Evolutionary conservation across 2,888 invertebrate species (phyloP), one percentile per base, ranked within the genome.

Genomic region (Napeogenes sylphis): DNA sequence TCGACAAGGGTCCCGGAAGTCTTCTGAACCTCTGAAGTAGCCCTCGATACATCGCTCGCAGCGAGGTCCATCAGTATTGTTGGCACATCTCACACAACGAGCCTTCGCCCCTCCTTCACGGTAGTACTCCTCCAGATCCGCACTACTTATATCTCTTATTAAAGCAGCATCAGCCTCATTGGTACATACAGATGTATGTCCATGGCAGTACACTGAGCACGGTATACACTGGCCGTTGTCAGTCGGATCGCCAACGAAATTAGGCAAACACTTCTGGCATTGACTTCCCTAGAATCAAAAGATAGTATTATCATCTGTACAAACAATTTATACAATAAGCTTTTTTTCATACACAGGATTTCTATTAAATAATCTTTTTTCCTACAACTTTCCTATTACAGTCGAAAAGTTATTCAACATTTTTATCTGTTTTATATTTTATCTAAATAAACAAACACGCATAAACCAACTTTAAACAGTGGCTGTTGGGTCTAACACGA

Each of bases 211-310:
- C 68, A 95, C 95, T 2, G 93, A 88, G 77, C 99, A 99, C 0
- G 98, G 96, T 51, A 96, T 93, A 78, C 99, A 99, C 69, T 94
- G 93, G 0, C 94, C 95, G 51, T 96, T 96, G 77, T 96, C 95
- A 42, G 94, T 93, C 0, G 98, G 98, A 85, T 98, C 96, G 10
- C 98, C 98, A 35, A 99, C 98, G 85, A 94, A 98, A 62, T 97
- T 91, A 0, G 96, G 96, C 79, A 95, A 93, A 81, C 99, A 99
- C 80, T 95, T 95, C 76, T 97, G 95, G 78, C 98, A 98, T 82
- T 96, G 96, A n/a, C 92, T 92, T 4, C 98, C 98, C 94, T 62
- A 56, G 33, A 30, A 42, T 33, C 12, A 45, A 46, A 33, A 56
- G 21, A 51, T 45, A 2, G 33, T 10, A 42, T 45, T 45, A n/a